Conservation (phyloP, 1,140 invertebrate species). For the Kradibia gibbosae region DNA sequence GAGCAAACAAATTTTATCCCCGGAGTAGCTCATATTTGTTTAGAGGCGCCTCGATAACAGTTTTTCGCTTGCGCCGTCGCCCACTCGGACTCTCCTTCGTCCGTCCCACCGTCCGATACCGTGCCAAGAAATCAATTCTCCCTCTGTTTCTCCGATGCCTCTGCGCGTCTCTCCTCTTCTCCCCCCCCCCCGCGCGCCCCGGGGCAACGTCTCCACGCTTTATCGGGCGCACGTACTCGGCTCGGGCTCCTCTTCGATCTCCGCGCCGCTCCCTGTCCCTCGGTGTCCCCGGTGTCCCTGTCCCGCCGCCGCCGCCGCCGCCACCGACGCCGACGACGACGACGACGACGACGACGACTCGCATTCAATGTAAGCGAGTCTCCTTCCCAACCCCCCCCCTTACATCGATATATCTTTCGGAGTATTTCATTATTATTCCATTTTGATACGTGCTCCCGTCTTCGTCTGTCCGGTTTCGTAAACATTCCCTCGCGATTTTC, state of each 20-base stretch:
- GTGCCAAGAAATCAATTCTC: conserved; percentile 47
- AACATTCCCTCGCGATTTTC: not conserved
- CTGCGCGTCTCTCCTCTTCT: not conserved
- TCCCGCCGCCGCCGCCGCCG: no score
- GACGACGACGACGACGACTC: no score
- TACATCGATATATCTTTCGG: not conserved
- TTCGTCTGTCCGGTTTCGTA: not conserved
- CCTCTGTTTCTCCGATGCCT: not conserved
- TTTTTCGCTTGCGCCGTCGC: conserved; percentile 26
- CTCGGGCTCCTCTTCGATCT: no score
- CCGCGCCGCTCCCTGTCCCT: no score
- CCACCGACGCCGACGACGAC: no score
- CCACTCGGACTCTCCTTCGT: not conserved
- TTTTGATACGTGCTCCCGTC: not conserved
- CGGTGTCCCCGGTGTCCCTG: no score
- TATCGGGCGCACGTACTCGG: no score
- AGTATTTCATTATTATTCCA: not conserved
- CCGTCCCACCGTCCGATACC: not conserved
- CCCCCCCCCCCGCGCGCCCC: not conserved
- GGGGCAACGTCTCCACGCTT: no score
- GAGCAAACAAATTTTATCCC: conserved; percentile 45
- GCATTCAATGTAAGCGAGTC: not conserved
- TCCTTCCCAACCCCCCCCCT: not conserved
- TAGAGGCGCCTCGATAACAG: conserved; percentile 48
- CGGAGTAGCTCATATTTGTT: conserved; percentile 50